Base-by-base conservation (phyloP, 2,797 vertebrate species). In the Premnoplex brunnescens region DNA sequence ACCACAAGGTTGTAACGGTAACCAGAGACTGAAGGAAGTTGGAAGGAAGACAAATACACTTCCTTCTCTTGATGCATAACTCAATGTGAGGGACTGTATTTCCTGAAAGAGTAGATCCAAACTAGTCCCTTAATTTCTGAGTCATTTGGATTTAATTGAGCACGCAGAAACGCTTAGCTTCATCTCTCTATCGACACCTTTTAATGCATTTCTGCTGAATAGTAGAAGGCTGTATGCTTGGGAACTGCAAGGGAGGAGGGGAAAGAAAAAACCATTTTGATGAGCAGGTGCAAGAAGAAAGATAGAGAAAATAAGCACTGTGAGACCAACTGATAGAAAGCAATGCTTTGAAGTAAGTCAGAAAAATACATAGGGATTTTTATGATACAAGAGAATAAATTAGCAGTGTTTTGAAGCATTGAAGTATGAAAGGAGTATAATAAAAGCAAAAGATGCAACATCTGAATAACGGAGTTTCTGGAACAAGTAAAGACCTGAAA, bases 201-300 rank as follows among this genome's bases (percentile, higher is more conserved):
- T 81, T 66, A 91, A 78, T 3, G 20, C 51, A 16, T 80, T 89
- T 76, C 77, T 91, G 46, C 46, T 85, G 88, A 71, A 66, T 34
- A 74, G 74, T 79, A 77, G 85, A 85, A 94, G 77, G 48, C 73
- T 88, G 44, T 84, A 24, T 95, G 88, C 67, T 64, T 86, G 39
- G 41, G 27, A 93, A 55, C 49, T 69, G 46, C 26, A 14, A 68
- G 24, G 43, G 18, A 89, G 51, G 63, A 79, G 41, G 44, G n/a
- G 20, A 82, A 88, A 82, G 41, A 80, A 81, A 72, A 86, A 90
- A 30, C n/a, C 46, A 37, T 88, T 96, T 91, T 85, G 87, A 41
- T 13, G 19, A 91, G 76, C 94, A 95, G 91, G 83, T 95, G 88
- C 55, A 88, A 85, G 83, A 96, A 94, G 59, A 95, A 94, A 84